Base-by-base conservation (phyloP, 1,140 invertebrate species). In the Periplaneta americana region DNA sequence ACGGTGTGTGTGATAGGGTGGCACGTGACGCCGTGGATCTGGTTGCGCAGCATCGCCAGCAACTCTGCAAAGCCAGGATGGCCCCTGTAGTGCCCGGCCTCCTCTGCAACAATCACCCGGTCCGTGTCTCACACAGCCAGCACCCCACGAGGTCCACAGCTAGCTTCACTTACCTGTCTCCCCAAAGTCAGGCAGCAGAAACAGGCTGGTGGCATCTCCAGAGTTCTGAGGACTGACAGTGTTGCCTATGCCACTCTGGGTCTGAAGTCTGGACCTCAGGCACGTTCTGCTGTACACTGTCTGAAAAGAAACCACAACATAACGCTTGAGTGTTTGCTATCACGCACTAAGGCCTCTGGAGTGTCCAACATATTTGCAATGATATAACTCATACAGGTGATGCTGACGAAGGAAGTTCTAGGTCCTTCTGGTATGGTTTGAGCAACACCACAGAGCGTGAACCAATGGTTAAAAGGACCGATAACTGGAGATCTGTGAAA, bases 121-220 rank as follows among this genome's bases (percentile, higher is more conserved):
- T n/a, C n/a, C n/a, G n/a, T n/a, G n/a, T n/a, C n/a, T n/a, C n/a
- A n/a, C n/a, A n/a, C n/a, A n/a, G n/a, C n/a, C n/a, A n/a, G n/a
- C n/a, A n/a, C n/a, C n/a, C n/a, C n/a, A n/a, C n/a, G n/a, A n/a
- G n/a, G n/a, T n/a, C n/a, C n/a, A n/a, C n/a, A n/a, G n/a, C n/a
- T n/a, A n/a, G n/a, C n/a, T n/a, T n/a, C n/a, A n/a, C 86, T 89
- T 89, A 93, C 93, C 91, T 85, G 91, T 89, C 83, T 88, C 89
- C 76, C 89, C 88, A 74, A 93, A 91, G 79, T 91, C 89, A 35
- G 95, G 94, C 82, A 96, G 87, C 11, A 95, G 86, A 87, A 94
- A 95, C 78, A 96, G 87, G 88, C 96, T 96, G 35, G 95, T 88
- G 22, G 92, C 91, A 79, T 88, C 87, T 31, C 91, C 91, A 83